Percentiles rank a stretch among this genome's conserved stretches.
phyloP scores from a whole-genome alignment of 2,888 invertebrate species.

The Chymomyza procnemis region DNA sequence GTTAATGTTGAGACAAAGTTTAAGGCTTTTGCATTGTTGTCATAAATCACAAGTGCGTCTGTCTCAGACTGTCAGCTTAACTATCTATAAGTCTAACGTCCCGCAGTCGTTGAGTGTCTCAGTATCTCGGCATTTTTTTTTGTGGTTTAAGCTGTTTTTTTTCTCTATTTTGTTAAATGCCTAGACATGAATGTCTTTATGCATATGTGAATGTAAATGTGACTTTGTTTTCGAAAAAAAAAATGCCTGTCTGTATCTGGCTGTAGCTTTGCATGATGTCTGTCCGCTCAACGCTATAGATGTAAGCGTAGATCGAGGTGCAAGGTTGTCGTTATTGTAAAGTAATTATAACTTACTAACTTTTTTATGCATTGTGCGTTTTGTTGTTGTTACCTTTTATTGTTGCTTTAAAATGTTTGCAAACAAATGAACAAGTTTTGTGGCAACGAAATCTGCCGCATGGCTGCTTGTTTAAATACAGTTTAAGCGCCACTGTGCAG shows the following conservation, averaged over 20 bases:
- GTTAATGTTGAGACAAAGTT: conserved; percentile 53
- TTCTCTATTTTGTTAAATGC: conserved; percentile 38
- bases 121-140: not conserved
- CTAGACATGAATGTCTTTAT: conserved; percentile 5
- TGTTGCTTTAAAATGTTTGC: conserved; percentile 64
- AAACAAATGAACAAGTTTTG: conserved; percentile 5
- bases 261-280: not conserved
- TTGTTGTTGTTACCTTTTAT: conserved; percentile 43
- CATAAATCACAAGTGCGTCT: conserved; percentile 58
- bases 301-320: conserved; percentile 60
- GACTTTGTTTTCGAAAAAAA: conserved; percentile 57
- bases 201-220: conserved; percentile 16
- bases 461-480: not conserved
- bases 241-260: conserved; percentile 38
- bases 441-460: not conserved
- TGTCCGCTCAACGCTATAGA: not conserved
- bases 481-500: not conserved
- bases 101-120: not conserved
- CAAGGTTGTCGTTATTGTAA: conserved; percentile 69
- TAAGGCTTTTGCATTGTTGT: conserved; percentile 52
- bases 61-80: conserved; percentile 24
- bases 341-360: conserved; percentile 54
- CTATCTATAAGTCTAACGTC: not conserved
- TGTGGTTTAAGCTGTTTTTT: conserved; percentile 23
- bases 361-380: conserved; percentile 29